Percentiles rank a stretch among this genome's conserved stretches.
Conservation (phyloP, 2,113 vertebrate species). For the Trogon melanurus region DNA sequence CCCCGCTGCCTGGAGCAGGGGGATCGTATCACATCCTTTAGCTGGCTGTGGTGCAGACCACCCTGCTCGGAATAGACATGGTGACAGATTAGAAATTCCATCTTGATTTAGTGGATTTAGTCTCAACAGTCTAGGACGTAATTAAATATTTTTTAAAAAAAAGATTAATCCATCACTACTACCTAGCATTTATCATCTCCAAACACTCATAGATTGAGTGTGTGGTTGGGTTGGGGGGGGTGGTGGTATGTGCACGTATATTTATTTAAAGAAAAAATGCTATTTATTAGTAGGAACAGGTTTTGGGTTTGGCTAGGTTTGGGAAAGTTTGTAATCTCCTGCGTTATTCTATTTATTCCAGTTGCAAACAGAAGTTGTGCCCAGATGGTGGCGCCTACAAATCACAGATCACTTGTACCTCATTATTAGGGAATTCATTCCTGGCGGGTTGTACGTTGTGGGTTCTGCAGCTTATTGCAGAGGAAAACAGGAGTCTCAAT, state of each 20-base stretch:
- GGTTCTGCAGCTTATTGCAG: conserved; percentile 31
- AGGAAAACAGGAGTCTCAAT: conserved; percentile 27
- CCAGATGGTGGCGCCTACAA: conserved; percentile 70
- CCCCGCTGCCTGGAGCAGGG: not conserved
- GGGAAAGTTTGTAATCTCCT: not conserved
- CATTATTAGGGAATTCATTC: not conserved
- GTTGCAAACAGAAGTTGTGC: not conserved
- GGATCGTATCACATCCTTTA: not conserved
- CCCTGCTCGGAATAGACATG: not conserved
- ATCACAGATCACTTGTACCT: conserved; percentile 30
- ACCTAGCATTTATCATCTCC: not conserved
- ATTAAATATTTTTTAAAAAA: not conserved
- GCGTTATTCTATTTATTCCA: not conserved
- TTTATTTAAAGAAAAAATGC: not conserved
- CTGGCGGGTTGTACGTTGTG: not conserved
- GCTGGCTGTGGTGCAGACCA: not conserved
- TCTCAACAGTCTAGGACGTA: not conserved
- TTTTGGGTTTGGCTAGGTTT: not conserved
- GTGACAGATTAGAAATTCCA: not conserved
- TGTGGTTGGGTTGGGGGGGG: not conserved
- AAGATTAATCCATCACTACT: not conserved
- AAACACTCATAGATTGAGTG: not conserved
- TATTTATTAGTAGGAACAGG: not conserved
- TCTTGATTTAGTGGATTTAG: not conserved
- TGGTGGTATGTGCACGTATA: not conserved